Base-by-base conservation (phyloP, 2,113 vertebrate genomes). In the Corydoras maculifer region DNA sequence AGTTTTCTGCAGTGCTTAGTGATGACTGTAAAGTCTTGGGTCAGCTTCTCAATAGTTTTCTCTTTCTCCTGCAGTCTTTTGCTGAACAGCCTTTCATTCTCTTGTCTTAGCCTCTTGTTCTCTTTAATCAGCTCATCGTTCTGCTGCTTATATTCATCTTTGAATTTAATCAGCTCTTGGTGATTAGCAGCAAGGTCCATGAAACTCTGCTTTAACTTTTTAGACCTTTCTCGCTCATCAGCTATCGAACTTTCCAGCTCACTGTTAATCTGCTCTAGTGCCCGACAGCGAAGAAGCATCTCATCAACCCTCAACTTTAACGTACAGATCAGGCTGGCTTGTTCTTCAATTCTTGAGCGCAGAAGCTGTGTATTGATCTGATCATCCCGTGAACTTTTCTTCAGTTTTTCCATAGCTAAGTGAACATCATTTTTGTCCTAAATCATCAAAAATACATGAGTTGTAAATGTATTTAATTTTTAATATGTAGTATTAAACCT, bases 91-190 rank as follows among this genome's bases (percentile, higher is more conserved):
- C 31, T 75, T 8, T 88, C 72, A 1, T 92, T 93, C 75, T 94
- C 91, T 0, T 80, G 71, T 74, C 0, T 61, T 65, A 97, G 84
- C 12, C 2, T 58, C 68, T 87, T 63, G 3, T 91, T 94, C 81
- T 93, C 89, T 50, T 87, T 74, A 72, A 78, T 81, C 58, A 95
- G 81, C 71, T 84, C 78, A 3, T 35, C 18, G 9, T 94, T 91
- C 58, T 83, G 70, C 0, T 58, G 79, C 82, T 89, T 92, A 82
- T 92, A 88, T 29, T 94, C 82, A 0, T 93, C 80, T 80, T 92
- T 94, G 81, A 93, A 91, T 58, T 74, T 84, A 72, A 92, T 91
- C 72, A 92, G 88, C 31, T 84, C 72, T 74, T 90, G 78, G 1
- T 92, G 92, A 80, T 92, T 93, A 75, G 80, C 73, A 1, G 89